phyloP scores from a whole-genome alignment of 2,888 invertebrate genomes.

The Metallyticus violacea region DNA sequence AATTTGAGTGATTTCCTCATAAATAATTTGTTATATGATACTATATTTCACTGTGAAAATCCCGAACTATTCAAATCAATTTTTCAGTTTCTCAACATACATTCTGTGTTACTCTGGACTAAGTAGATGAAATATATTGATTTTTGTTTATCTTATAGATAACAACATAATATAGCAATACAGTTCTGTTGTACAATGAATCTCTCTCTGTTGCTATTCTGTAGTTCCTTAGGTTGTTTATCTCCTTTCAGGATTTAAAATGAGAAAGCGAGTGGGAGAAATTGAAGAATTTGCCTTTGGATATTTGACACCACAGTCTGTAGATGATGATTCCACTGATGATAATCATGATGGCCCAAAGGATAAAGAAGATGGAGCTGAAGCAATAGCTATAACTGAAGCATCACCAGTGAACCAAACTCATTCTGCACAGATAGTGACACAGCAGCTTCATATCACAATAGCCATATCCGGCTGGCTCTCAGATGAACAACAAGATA shows the following conservation, averaged over 20 bases:
- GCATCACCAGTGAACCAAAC: neutral
- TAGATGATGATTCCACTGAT: neutral
- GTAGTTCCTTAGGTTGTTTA: neutral
- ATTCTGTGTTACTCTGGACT: no score
- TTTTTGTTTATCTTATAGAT: no score
- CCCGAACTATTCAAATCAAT: no score
- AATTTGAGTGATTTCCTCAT: no score
- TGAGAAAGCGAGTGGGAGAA: slow-evolving; percentile 65
- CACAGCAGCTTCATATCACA: slow-evolving; percentile 55
- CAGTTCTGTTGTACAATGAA: no score
- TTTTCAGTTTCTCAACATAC: no score
- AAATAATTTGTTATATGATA: no score
- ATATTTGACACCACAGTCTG: slow-evolving; percentile 44
- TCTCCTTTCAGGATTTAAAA: slow-evolving; percentile 55
- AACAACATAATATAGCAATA: no score
- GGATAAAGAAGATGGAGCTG: neutral
- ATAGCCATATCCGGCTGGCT: slow-evolving; percentile 66
- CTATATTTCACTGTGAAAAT: no score
- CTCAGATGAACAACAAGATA: slow-evolving; percentile 49
- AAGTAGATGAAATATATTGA: no score
- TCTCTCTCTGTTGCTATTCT: no score
- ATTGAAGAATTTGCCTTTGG: slow-evolving; percentile 65
- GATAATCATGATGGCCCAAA: neutral
- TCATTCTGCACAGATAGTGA: neutral
- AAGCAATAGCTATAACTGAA: neutral